Conservation (phyloP, 2,888 invertebrate genomes). For the Cephus pygmeus region DNA sequence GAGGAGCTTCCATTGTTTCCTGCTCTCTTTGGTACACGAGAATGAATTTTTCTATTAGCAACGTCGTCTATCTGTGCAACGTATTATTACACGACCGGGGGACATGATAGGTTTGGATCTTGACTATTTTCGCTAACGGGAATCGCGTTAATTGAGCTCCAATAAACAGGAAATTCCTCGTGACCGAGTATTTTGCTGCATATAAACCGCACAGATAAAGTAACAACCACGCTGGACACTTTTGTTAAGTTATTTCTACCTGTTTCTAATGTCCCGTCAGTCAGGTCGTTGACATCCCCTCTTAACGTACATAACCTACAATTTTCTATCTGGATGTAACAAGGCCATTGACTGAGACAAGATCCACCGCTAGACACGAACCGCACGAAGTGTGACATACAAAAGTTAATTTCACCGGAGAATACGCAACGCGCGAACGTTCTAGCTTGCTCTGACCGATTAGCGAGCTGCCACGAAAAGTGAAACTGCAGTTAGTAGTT, state of each 20-base stretch:
- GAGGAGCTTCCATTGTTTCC: conserved; percentile 3
- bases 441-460: conserved; percentile 41
- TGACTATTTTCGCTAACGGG: neutral
- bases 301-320: neutral
- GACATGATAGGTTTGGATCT: neutral
- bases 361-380: neutral
- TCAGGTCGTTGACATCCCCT: neutral
- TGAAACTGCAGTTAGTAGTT: conserved; percentile 49
- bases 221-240: neutral
- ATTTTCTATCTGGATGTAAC: neutral
- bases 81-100: neutral
- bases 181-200: neutral
- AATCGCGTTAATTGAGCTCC: conserved; percentile 15
- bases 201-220: neutral
- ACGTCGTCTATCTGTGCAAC: neutral
- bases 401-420: neutral
- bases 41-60: neutral
- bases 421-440: neutral
- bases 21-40: neutral
- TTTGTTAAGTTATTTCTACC: neutral
- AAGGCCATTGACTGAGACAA: neutral
- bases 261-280: neutral
- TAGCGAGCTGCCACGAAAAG: conserved; percentile 57
- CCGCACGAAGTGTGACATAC: neutral
- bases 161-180: conserved; percentile 5